Evolutionary conservation across 2,888 invertebrate genomes (phyloP).

Genomic region (Stenodema calcarata): DNA sequence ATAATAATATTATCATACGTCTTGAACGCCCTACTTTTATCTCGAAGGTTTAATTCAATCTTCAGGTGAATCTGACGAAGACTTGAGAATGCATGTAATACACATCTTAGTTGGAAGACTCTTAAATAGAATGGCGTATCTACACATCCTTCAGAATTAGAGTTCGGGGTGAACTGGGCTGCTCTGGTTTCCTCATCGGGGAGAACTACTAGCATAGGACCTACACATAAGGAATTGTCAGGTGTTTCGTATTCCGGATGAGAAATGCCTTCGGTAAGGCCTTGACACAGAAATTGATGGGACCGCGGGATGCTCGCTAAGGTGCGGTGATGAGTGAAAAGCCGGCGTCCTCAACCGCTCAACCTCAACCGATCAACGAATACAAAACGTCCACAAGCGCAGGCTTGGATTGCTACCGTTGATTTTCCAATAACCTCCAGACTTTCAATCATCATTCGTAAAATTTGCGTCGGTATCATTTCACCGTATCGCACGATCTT

Average conservation of each 20-base stretch:
- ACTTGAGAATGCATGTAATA: too few relatives aligned
- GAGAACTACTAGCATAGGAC: background rate
- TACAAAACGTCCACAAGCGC: background rate
- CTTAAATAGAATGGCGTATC: too few relatives aligned
- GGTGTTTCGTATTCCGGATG: background rate
- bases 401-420: background rate
- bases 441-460: background rate
- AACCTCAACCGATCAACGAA: background rate
- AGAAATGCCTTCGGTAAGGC: background rate
- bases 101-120: too few relatives aligned
- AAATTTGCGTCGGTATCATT: too few relatives aligned
- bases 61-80: too few relatives aligned
- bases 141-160: background rate
- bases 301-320: background rate
- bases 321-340: background rate
- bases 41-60: too few relatives aligned
- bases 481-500: too few relatives aligned
- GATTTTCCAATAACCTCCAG: background rate
- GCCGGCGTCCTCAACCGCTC: background rate
- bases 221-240: background rate
- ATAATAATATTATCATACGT: too few relatives aligned
- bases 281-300: background rate
- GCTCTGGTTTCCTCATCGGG: background rate
- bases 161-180: background rate
- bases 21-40: too few relatives aligned